phyloP scores from a whole-genome alignment of 1,140 invertebrate species.

The Saxidomus purpurata region DNA sequence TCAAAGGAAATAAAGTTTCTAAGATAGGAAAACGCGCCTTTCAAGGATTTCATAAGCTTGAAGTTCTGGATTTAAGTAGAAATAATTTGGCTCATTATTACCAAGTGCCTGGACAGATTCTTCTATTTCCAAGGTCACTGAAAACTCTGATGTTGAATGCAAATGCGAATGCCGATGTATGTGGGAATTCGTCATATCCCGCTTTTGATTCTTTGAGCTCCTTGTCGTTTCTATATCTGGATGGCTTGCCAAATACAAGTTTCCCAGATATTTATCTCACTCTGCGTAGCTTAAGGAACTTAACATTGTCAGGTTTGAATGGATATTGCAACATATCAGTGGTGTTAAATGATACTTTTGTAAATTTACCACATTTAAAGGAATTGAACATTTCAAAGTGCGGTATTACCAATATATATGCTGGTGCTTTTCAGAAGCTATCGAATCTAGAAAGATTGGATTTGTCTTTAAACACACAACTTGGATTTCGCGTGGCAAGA shows the following conservation, averaged over 20 bases:
- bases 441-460: constrained; percentile 38
- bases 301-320: not conserved
- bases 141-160: not conserved
- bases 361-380: not conserved
- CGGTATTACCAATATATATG: constrained; percentile 14
- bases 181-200: not conserved
- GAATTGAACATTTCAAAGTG: constrained; percentile 44
- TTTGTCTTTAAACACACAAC: constrained; percentile 33
- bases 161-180: not conserved
- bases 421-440: constrained; percentile 40
- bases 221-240: not conserved
- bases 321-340: not conserved
- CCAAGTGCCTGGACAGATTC: not conserved
- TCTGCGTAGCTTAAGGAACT: not conserved
- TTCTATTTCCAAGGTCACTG: not conserved
- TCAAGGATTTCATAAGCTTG: not conserved
- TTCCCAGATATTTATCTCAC: not conserved
- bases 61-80: not conserved
- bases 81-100: not conserved
- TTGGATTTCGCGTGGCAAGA: constrained; percentile 46
- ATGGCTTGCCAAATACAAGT: not conserved
- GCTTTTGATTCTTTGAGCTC: not conserved
- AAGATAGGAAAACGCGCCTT: not conserved
- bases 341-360: not conserved
- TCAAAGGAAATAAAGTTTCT: not conserved